phyloP scores from a whole-genome alignment of 1,140 invertebrate genomes.

The Lysiphlebus fabarum region DNA sequence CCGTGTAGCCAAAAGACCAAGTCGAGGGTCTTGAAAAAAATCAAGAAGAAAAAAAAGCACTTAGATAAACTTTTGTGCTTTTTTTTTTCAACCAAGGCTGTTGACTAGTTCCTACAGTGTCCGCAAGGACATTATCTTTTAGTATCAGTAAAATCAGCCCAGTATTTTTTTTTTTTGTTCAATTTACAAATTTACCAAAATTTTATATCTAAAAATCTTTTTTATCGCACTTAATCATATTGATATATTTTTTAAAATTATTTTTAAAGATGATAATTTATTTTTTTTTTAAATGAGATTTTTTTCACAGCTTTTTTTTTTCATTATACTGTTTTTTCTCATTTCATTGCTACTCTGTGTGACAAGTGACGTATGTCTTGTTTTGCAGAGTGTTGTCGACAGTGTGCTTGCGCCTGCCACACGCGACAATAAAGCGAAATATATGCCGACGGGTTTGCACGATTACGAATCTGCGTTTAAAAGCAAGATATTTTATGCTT shows the following conservation, averaged over 20 bases:
- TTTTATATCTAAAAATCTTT: neutral
- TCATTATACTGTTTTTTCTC: conserved; percentile 10
- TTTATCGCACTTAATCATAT: neutral
- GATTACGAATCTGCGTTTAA: no score
- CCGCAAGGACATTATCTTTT: conserved; percentile 2
- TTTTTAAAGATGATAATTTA: conserved; percentile 10
- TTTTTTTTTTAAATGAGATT: neutral
- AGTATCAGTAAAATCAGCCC: conserved; percentile 12
- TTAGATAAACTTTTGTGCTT: conserved; percentile 48
- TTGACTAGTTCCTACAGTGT: conserved; percentile 11
- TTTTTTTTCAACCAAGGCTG: conserved; percentile 27
- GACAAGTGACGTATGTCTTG: conserved; percentile 35
- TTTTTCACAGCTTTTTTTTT: conserved; percentile 12
- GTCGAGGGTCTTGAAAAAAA: conserved; percentile 53
- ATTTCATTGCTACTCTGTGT: conserved; percentile 20
- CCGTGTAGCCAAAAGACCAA: conserved; percentile 44
- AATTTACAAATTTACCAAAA: no score
- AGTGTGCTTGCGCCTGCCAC: conserved; percentile 25
- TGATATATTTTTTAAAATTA: no score
- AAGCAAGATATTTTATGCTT: no score
- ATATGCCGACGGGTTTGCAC: conserved; percentile 19
- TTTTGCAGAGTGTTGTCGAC: conserved; percentile 32
- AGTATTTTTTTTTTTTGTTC: conserved; percentile 21
- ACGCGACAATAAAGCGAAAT: conserved; percentile 13
- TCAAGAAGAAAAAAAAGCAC: conserved; percentile 38